These are phyloP conservation scores for Hydrozoanthus tunicans DNA, from an alignment of 64 coral and sea anemone genomes.

Conservation along the genomic window DNA sequence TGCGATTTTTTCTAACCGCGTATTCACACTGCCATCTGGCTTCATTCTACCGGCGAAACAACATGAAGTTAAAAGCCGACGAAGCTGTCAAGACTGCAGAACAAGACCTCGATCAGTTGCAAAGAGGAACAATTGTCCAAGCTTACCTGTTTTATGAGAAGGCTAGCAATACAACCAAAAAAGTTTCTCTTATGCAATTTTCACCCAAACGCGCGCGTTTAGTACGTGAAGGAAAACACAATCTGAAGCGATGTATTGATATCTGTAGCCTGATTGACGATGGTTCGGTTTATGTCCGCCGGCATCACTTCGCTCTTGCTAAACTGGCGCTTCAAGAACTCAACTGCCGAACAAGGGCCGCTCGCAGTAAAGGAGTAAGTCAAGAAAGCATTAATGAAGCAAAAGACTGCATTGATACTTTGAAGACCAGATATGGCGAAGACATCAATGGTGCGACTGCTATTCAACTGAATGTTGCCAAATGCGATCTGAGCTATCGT, in stretches of 20 bases:
- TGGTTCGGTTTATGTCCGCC: slow-evolving; percentile 44
- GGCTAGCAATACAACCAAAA: slow-evolving; percentile 56
- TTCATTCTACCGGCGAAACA: slow-evolving; percentile 48
- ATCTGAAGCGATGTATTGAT: slow-evolving; percentile 43
- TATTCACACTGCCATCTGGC: slow-evolving; percentile 50
- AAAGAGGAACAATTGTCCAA: slow-evolving; percentile 13
- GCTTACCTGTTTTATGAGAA: slow-evolving; percentile 61
- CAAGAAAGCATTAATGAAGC: slow-evolving; percentile 44
- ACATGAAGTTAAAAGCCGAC: slow-evolving; percentile 51
- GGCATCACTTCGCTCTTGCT: slow-evolving; percentile 55
- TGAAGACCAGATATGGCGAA: neutral
- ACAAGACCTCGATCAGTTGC: slow-evolving; percentile 13
- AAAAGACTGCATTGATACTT: slow-evolving; percentile 22
- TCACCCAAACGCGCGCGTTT: neutral
- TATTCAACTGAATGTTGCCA: slow-evolving; percentile 49
- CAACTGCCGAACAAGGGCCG: slow-evolving; percentile 59
- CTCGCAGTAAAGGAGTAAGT: slow-evolving; percentile 31
- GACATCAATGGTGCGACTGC: slow-evolving; percentile 29
- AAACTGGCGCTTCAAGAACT: slow-evolving; percentile 62
- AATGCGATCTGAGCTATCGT: slow-evolving; percentile 57
- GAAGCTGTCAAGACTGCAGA: slow-evolving; percentile 3
- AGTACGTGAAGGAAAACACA: slow-evolving; percentile 19
- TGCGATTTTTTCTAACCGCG: neutral
- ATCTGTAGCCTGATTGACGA: slow-evolving; percentile 49
- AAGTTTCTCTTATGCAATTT: slow-evolving; percentile 1